Conservation (phyloP, 64 coral and sea anemone genomes). For the Pachyseris speciosa region DNA sequence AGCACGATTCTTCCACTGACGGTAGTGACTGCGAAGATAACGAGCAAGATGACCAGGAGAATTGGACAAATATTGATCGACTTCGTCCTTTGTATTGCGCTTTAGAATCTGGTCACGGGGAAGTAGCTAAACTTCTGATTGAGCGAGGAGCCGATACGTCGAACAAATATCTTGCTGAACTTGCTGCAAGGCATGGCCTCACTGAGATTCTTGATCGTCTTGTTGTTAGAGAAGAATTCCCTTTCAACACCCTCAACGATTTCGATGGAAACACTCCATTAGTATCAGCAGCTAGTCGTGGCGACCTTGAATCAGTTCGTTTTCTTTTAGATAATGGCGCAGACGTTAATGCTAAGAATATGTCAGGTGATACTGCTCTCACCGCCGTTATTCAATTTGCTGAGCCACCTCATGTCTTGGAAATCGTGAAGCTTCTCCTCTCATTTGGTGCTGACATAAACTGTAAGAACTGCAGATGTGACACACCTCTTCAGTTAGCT, state of each 20-base stretch:
- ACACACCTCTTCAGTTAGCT: constrained; percentile 5
- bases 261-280: background rate
- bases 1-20: background rate
- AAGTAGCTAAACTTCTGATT: constrained; percentile 21
- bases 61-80: no score
- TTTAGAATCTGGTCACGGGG: background rate
- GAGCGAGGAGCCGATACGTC: background rate
- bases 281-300: background rate
- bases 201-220: background rate
- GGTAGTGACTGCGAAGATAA: background rate
- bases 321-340: background rate
- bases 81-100: background rate
- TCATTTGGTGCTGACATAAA: background rate
- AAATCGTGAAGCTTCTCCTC: background rate
- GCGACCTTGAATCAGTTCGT: background rate
- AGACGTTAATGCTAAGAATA: background rate
- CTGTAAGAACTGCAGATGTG: background rate
- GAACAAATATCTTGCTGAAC: background rate
- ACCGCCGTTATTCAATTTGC: background rate
- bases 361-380: background rate
- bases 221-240: background rate
- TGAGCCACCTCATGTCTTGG: background rate
- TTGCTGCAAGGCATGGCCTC: background rate
- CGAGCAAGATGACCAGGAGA: background rate
- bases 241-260: background rate